Conservation (phyloP, 2,797 vertebrate species). For the Caiman crocodilus region DNA sequence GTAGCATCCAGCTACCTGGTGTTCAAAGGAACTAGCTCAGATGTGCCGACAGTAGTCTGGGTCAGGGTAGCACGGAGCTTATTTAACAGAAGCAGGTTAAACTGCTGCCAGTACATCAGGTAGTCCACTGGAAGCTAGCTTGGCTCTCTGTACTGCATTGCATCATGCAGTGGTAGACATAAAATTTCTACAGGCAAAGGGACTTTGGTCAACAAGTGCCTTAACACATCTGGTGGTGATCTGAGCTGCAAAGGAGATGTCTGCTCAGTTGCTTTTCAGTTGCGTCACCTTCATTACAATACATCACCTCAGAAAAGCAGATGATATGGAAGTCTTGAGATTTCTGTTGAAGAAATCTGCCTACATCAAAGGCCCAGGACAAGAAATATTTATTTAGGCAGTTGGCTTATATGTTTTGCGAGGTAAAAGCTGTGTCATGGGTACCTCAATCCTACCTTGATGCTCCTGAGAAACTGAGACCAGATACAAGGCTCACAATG, state of each 20-base stretch:
- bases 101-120: neutral
- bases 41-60: too few relatives aligned
- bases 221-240: neutral
- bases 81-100: neutral
- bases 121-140: neutral
- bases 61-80: neutral
- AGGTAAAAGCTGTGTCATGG: fast-evolving
- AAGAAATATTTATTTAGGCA: neutral
- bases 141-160: neutral
- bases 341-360: neutral
- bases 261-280: fast-evolving
- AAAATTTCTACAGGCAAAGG: fast-evolving
- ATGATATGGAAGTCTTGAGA: constrained; percentile 33
- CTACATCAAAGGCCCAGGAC: fast-evolving
- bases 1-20: too few relatives aligned
- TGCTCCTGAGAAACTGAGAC: neutral
- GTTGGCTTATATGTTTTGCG: neutral
- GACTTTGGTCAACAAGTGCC: fast-evolving
- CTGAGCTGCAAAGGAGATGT: neutral
- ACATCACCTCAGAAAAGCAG: constrained; percentile 3
- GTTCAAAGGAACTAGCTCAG: too few relatives aligned
- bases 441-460: neutral
- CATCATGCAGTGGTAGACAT: neutral
- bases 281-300: fast-evolving
- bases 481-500: neutral